Conservation (phyloP, 2,797 vertebrate species). For the Molothrus ater region DNA sequence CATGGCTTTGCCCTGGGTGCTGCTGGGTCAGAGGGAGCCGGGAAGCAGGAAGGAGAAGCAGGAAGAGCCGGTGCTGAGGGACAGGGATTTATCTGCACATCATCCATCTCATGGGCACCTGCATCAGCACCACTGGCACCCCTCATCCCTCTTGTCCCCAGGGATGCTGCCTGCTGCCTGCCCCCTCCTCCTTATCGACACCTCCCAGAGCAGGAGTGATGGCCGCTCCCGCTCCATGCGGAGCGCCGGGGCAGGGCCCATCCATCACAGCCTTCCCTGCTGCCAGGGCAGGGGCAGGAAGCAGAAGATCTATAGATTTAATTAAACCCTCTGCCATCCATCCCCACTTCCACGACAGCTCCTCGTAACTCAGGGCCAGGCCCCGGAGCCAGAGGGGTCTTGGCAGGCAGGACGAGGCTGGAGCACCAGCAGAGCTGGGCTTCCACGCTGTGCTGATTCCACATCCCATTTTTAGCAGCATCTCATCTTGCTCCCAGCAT, state of each 20-base stretch:
- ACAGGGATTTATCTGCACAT: background rate
- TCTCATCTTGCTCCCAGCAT: background rate
- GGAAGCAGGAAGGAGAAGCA: background rate
- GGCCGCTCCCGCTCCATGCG: background rate
- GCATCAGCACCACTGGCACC: background rate
- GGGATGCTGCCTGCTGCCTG: background rate
- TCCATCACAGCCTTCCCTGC: conserved; percentile 31
- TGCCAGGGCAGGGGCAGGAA: conserved; percentile 41
- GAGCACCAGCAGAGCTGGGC: background rate
- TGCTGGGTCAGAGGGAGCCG: fast-evolving
- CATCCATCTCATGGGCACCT: background rate
- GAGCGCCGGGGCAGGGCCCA: background rate
- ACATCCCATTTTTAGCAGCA: background rate
- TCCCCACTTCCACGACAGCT: conserved; percentile 7
- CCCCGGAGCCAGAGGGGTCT: background rate
- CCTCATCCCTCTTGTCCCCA: background rate
- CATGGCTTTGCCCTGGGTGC: fast-evolving
- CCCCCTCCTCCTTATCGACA: background rate
- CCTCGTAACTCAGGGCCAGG: conserved; percentile 9
- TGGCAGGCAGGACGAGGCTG: background rate
- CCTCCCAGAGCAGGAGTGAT: background rate
- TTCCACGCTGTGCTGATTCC: fast-evolving
- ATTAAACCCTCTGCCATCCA: conserved; percentile 74
- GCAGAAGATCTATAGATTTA: conserved; percentile 79
- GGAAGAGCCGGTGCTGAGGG: fast-evolving